A percentile compares a stretch with the other conserved stretches of the same genome.
Conservation (phyloP, 2,888 invertebrate genomes). For the Cephus runcator region DNA sequence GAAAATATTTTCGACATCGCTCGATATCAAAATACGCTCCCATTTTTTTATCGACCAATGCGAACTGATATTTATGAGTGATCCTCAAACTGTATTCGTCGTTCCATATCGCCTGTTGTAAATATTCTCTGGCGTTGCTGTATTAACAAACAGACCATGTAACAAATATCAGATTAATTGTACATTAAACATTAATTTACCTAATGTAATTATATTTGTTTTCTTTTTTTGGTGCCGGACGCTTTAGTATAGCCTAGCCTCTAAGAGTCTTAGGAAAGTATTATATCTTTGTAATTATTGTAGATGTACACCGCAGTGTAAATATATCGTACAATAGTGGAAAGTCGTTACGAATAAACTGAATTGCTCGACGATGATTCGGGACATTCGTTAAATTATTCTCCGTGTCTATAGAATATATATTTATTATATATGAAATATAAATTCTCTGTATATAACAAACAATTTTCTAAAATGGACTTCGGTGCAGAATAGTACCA, state of each 20-base stretch:
- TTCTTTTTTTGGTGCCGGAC: slow-evolving; percentile 14
- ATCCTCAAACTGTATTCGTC: slow-evolving; percentile 8
- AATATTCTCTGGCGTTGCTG: slow-evolving; percentile 27
- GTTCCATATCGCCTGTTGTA: slow-evolving; percentile 29
- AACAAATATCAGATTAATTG: slow-evolving; percentile 2
- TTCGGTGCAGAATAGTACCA: slow-evolving; percentile 11
- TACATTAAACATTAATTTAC: neutral
- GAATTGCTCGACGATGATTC: neutral
- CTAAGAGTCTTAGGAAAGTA: neutral
- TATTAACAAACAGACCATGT: neutral
- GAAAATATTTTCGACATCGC: slow-evolving; percentile 11
- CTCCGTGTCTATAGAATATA: neutral
- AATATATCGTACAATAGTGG: neutral
- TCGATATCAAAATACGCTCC: slow-evolving; percentile 26
- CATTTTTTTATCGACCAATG: slow-evolving; percentile 26
- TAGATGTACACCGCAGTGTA: neutral
- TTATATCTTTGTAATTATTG: neutral
- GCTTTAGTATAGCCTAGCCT: neutral
- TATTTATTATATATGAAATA: neutral
- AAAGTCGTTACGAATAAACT: neutral
- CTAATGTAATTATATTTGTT: slow-evolving; percentile 6
- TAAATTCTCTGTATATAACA: neutral
- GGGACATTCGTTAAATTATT: neutral
- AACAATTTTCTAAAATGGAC: slow-evolving; percentile 13
- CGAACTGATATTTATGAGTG: neutral